Evolutionary conservation across 2,888 invertebrate genomes (phyloP).

Genomic region (Drosophila robusta): DNA sequence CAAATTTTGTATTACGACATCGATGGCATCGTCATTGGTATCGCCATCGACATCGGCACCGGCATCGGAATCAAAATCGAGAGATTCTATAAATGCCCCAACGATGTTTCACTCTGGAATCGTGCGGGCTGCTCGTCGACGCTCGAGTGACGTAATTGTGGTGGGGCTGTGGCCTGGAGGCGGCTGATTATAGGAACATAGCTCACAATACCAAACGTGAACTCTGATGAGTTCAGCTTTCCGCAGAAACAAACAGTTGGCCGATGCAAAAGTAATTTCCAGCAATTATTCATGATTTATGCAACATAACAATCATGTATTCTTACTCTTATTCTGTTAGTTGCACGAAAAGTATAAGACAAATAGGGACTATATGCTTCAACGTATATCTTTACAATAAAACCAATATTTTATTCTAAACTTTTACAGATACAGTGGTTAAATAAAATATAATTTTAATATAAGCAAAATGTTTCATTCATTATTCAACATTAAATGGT

Average conservation of each 20-base stretch:
- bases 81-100: constrained; percentile 56
- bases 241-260: background rate
- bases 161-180: constrained; percentile 48
- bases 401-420: no score
- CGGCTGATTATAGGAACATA: constrained; percentile 14
- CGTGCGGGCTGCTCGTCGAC: constrained; percentile 33
- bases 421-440: no score
- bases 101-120: constrained; percentile 56
- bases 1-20: constrained; percentile 72
- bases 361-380: no score
- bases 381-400: no score
- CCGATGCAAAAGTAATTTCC: background rate
- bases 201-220: constrained; percentile 14
- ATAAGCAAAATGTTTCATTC: no score
- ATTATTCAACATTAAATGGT: no score
- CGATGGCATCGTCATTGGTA: constrained; percentile 35
- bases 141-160: constrained; percentile 61
- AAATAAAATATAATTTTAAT: no score
- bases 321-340: no score
- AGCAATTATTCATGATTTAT: background rate
- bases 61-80: constrained; percentile 19
- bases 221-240: constrained; percentile 20
- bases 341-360: no score
- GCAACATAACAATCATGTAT: background rate
- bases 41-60: constrained; percentile 29